Evolutionary conservation across 2,797 vertebrate species (phyloP), one percentile per base, ranked within the genome.

Genomic region (Microctenopoma stevenorrisi): DNA sequence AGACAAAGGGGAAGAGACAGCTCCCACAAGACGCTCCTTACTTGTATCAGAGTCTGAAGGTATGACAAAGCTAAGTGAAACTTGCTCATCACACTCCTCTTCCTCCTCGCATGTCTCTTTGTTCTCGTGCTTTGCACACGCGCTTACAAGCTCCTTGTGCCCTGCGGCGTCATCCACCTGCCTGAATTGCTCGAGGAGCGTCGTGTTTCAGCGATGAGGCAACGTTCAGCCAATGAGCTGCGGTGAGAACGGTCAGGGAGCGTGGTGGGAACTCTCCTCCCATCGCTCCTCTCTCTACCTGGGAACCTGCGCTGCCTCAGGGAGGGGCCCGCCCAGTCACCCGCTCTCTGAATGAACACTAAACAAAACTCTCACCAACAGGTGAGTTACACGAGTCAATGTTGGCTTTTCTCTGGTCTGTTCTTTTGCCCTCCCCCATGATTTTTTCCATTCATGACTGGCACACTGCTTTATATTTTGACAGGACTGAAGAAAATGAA

Each of bases 181-280:
- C 91, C 90, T 51, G 76, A 74, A 6, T 78, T 65, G 84, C 87
- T 50, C 56, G 48, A 68, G 66, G 63, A 73, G 91, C 72, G 86
- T 93, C 87, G 18, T 7, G 74, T 93, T 93, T 85, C 90, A 89
- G 63, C 81, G 77, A 88, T 94, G 92, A 93, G 83, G 92, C 90
- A 93, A 94, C 74, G 61, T 86, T 71, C 79, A 53, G 81, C 93
- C 94, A 94, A 95, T 94, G 83, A 86, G 89, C 91, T 83, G 82
- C 68, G 88, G 92, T 94, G 94, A 93, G 93, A 95, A 94, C 90
- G 84, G 89, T 89, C 86, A 88, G 86, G 76, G 81, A 91, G 90
- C 84, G 90, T 92, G 95, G 94, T 96, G 95, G 94, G 95, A 96
- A 96, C 81, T 95, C 95, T 95, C 95, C 95, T 93, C 95, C 95